phyloP scores from a whole-genome alignment of 2,797 vertebrate species.

The Scleropages formosus region DNA sequence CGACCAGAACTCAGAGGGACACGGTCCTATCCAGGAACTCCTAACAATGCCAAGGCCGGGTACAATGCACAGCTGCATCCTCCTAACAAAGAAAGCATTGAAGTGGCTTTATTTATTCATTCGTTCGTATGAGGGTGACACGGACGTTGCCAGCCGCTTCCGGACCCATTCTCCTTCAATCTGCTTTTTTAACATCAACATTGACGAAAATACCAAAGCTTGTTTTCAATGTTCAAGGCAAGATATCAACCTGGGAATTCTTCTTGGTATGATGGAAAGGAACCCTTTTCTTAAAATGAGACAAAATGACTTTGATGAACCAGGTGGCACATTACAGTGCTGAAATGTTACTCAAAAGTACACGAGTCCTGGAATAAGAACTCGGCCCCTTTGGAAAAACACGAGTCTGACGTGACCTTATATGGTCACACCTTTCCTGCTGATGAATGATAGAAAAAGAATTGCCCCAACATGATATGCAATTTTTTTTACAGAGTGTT shows the following conservation, averaged over 20 bases:
- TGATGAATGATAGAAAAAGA: background rate
- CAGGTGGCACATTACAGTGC: background rate
- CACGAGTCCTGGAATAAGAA: constrained; percentile 13
- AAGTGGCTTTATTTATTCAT: constrained; percentile 59
- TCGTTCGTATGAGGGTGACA: constrained; percentile 52
- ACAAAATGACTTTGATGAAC: background rate
- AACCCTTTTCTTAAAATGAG: background rate
- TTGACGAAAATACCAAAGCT: background rate
- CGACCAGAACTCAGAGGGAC: constrained; percentile 7
- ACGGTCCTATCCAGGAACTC: constrained; percentile 27
- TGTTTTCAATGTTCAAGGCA: background rate
- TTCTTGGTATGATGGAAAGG: background rate
- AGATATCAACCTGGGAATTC: background rate
- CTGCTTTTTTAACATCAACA: background rate
- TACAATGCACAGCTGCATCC: constrained; percentile 34
- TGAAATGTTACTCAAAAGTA: background rate
- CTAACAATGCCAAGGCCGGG: constrained; percentile 28
- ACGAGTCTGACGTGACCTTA: background rate
- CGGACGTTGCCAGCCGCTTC: constrained; percentile 46
- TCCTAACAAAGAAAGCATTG: constrained; percentile 49
- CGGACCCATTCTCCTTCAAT: background rate
- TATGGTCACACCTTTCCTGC: background rate
- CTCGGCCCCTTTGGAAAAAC: background rate
- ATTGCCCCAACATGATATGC: background rate
- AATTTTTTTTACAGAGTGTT: background rate